Evolutionary conservation across 2,113 vertebrate species (phyloP).

Genomic region (Thalassoma bifasciatum): DNA sequence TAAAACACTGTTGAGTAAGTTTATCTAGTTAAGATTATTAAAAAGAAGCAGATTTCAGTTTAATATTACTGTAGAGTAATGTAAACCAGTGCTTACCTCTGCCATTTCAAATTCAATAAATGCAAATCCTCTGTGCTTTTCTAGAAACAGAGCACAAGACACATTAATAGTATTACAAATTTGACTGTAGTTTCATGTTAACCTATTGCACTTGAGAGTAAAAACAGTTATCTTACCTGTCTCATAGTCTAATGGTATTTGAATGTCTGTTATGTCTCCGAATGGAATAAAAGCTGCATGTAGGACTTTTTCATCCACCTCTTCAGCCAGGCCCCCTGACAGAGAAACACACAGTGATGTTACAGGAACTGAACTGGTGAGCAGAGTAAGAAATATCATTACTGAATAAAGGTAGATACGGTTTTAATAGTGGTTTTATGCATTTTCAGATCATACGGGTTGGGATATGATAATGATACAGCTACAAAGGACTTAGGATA

Average conservation of each 20-base stretch:
- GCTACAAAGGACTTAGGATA: no score
- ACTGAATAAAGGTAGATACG: no score
- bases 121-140: slow-evolving; percentile 97
- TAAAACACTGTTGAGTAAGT: no score
- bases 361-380: neutral
- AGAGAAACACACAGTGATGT: slow-evolving; percentile 9
- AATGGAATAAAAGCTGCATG: slow-evolving; percentile 97
- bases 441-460: no score
- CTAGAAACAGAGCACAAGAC: slow-evolving; percentile 73
- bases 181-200: no score
- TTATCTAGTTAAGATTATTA: no score
- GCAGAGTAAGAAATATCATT: no score
- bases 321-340: slow-evolving; percentile 94
- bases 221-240: slow-evolving; percentile 82
- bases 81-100: slow-evolving; percentile 87
- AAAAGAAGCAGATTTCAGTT: neutral
- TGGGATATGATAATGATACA: no score
- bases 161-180: neutral
- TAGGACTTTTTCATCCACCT: slow-evolving; percentile 95
- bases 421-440: no score
- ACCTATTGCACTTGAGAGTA: neutral
- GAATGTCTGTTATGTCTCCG: slow-evolving; percentile 95
- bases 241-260: slow-evolving; percentile 97
- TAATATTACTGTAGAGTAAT: neutral
- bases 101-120: slow-evolving; percentile 96